Conservation (phyloP, 2,888 invertebrate genomes). For the Tolmerus cingulatus region DNA sequence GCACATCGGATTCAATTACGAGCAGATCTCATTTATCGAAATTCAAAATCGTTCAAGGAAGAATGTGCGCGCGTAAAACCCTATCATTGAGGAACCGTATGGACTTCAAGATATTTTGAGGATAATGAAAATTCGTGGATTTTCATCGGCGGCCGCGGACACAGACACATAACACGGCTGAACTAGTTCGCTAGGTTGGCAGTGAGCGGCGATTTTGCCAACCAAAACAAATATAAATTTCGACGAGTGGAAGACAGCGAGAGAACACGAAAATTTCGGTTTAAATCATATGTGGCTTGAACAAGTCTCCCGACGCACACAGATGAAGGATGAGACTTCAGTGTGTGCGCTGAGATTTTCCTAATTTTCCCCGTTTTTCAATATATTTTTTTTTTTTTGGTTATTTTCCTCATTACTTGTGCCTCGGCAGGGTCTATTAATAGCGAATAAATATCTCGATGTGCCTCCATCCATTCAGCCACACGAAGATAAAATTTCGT, state of each 20-base stretch:
- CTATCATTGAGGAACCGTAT: constrained; percentile 12
- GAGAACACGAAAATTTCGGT: constrained; percentile 17
- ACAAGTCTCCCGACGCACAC: not conserved
- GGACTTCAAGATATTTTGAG: not conserved
- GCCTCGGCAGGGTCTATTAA: constrained; percentile 2
- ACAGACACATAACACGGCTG: constrained; percentile 25
- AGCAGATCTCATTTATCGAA: not conserved
- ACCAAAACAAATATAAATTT: constrained; percentile 26
- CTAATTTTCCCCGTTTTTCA: constrained; percentile 16
- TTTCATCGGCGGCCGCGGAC: not conserved
- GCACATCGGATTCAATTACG: not conserved
- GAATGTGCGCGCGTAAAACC: not conserved
- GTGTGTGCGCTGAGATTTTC: not conserved
- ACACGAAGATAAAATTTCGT: constrained; percentile 11
- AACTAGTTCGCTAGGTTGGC: not conserved
- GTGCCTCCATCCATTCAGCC: not conserved
- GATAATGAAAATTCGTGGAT: constrained; percentile 20
- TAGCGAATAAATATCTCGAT: constrained; percentile 16
- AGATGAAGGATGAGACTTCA: not conserved
- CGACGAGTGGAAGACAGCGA: not conserved
- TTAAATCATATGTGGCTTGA: constrained; percentile 11
- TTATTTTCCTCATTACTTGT: not conserved
- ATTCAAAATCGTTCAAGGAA: not conserved
- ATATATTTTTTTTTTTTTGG: not conserved
- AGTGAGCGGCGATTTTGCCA: not conserved